phyloP scores from a whole-genome alignment of 2,113 vertebrate species.

The Hiodon alosoides region DNA sequence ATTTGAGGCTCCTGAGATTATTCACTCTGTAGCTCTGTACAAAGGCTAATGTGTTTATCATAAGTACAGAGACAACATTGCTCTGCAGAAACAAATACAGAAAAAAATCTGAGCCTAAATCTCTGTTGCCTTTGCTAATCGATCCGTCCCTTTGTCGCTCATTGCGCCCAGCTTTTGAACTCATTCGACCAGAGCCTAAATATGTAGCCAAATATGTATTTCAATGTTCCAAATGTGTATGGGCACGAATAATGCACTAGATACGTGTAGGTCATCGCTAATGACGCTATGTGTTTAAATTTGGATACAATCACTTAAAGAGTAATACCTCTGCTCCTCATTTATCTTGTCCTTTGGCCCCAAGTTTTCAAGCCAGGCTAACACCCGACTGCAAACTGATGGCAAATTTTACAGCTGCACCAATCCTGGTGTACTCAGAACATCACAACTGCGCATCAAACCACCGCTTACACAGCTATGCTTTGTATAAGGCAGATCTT shows the following conservation, averaged over 20 bases:
- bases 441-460: not conserved
- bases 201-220: not conserved
- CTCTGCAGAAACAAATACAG: conserved; percentile 25
- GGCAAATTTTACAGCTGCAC: not conserved
- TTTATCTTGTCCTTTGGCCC: not conserved
- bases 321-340: not conserved
- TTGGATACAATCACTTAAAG: not conserved
- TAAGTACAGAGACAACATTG: conserved; percentile 27
- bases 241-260: not conserved
- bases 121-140: not conserved
- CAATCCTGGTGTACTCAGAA: not conserved
- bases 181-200: not conserved
- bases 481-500: not conserved
- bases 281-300: not conserved
- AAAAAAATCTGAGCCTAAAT: not conserved
- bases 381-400: not conserved
- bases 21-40: conserved; percentile 31
- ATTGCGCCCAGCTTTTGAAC: no score
- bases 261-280: not conserved
- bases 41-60: conserved; percentile 30
- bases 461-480: not conserved
- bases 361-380: not conserved
- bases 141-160: not conserved
- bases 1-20: conserved; percentile 50
- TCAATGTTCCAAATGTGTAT: not conserved